Evolutionary conservation across 2,113 vertebrate genomes (phyloP), one percentile per base, ranked within the genome.

Genomic region (Hippocampus abdominalis): DNA sequence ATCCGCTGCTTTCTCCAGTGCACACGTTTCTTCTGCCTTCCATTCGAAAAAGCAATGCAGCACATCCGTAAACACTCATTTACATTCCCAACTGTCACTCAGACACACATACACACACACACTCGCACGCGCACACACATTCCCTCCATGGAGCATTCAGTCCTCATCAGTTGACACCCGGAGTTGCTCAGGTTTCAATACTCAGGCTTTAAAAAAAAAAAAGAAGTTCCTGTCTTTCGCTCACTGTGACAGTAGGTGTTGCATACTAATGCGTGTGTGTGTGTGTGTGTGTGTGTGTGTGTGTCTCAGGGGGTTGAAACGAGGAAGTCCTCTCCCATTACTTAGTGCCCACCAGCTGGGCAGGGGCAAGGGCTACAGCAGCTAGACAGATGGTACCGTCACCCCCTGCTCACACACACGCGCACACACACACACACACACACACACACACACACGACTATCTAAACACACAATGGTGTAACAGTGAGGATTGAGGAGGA

Each of bases 241-340:
- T 88, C 72, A 68, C 77, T 82, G 82, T 86, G 86, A 89, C 90
- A 89, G 87, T 91, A 88, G 84, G 86, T 86, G 86, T 83, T 88
- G 90, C 88, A 91, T 91, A 89, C 90, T 91, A 91, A 91, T 91
- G 87, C 75, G 78, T 76, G 76, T 69, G 81, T 79, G 81, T 88
- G 76, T 68, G 81, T 81, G 80, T 89, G 76, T 68, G 74, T 67
- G 81, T 79, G 81, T 91, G 88, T 76, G 80, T 75, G 76, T 69
- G 80, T 81, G 80, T 90, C 90, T 88, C 85, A 81, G 84, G 85
- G 86, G 90, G 87, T 75, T 65, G 81, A 89, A 87, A 89, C 89
- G 89, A 91, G 90, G 90, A 91, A 91, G 90, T 91, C 90, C 87
- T 91, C 88, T 91, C 87, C 89, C 85, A 91, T 91, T 91, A 91